Percentiles rank a stretch among this genome's conserved stretches.
phyloP scores from a whole-genome alignment of 2,888 invertebrate genomes.

The Pheosia gnoma region DNA sequence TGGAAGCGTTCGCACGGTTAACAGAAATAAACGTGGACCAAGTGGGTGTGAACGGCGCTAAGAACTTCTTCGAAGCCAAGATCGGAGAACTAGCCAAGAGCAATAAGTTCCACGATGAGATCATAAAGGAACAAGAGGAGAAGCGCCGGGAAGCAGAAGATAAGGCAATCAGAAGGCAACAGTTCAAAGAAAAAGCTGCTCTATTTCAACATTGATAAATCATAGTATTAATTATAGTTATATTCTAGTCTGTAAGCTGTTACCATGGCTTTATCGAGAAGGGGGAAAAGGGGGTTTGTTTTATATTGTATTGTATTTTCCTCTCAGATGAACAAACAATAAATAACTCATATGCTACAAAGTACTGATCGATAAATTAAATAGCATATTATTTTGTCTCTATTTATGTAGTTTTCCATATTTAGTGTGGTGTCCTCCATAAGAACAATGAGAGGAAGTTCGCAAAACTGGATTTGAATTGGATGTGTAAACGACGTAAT shows the following conservation, averaged over 20 bases:
- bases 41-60: conserved; percentile 97
- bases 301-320: not conserved
- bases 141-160: conserved; percentile 93
- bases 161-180: conserved; percentile 90
- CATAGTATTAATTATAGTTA: conserved; percentile 45
- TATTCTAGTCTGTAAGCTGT: conserved; percentile 80
- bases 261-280: conserved; percentile 64
- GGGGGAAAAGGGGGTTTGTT: not conserved
- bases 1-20: conserved; percentile 92
- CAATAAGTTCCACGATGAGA: conserved; percentile 96
- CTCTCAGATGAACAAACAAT: not conserved
- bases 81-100: conserved; percentile 93
- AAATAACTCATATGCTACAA: not conserved
- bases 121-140: conserved; percentile 95
- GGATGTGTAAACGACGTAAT: conserved; percentile 8
- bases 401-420: too few relatives aligned
- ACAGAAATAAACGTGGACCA: conserved; percentile 97
- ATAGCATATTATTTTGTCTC: not conserved
- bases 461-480: conserved; percentile 16
- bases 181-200: conserved; percentile 95
- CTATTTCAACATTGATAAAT: conserved; percentile 85
- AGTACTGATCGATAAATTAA: not conserved
- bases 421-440: not conserved
- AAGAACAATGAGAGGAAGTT: not conserved
- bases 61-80: conserved; percentile 98